Conservation (phyloP, 2,888 invertebrate genomes). For the Lochmaea crataegi region DNA sequence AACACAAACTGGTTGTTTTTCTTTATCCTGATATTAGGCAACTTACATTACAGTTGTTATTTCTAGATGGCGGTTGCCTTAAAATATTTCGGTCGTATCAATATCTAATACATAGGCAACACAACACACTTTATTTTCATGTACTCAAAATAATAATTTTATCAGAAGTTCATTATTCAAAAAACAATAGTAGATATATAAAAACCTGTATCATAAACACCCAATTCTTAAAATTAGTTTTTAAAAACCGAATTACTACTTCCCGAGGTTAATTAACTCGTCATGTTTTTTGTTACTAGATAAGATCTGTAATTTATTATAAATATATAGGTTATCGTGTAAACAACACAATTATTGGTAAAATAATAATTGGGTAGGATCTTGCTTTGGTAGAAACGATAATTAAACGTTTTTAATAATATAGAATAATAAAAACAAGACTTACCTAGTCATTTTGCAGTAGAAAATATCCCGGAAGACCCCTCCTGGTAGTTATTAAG, state of each 20-base stretch:
- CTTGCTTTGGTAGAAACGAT: too few relatives aligned
- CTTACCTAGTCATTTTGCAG: background rate
- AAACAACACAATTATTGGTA: background rate
- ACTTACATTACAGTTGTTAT: slow-evolving; percentile 1
- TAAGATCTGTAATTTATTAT: background rate
- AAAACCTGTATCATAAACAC: background rate
- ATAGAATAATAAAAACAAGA: background rate
- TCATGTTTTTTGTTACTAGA: too few relatives aligned
- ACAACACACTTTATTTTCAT: background rate
- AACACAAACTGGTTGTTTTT: background rate
- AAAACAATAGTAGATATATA: background rate
- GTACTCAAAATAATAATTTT: background rate
- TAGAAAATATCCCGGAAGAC: background rate
- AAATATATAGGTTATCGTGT: background rate
- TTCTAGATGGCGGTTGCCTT: background rate
- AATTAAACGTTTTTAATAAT: background rate
- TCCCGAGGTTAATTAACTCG: background rate
- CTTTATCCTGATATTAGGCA: background rate
- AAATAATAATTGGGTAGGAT: too few relatives aligned
- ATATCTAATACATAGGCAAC: background rate
- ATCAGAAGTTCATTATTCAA: background rate
- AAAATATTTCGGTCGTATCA: background rate
- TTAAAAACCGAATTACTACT: background rate
- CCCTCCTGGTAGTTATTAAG: background rate
- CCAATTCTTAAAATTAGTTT: background rate